Evolutionary conservation across 2,888 invertebrate genomes (phyloP).

Genomic region (Papilio gigon): DNA sequence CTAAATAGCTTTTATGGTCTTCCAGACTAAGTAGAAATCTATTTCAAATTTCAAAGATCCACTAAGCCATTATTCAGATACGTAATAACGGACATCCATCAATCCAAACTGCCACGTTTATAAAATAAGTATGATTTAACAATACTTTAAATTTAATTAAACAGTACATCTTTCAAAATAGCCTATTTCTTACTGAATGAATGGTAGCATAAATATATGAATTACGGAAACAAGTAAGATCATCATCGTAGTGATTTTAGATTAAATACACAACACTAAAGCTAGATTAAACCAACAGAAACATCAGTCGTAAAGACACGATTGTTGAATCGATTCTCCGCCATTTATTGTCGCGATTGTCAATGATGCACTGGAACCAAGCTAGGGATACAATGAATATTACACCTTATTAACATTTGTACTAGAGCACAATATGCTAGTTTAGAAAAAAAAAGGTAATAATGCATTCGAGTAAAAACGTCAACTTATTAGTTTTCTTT

Average conservation of each 20-base stretch:
- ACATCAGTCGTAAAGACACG: constrained; percentile 9
- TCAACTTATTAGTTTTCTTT: too few species aligned
- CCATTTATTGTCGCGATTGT: neutral
- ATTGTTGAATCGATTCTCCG: constrained; percentile 18
- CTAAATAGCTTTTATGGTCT: too few species aligned
- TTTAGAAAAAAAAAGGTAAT: too few species aligned
- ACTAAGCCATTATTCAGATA: too few species aligned
- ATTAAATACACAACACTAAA: neutral
- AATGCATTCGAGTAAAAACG: too few species aligned
- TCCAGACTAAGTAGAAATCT: too few species aligned
- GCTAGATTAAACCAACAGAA: constrained; percentile 17
- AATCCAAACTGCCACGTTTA: too few species aligned
- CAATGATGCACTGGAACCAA: neutral
- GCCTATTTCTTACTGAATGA: neutral
- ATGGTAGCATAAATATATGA: neutral
- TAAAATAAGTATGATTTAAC: too few species aligned
- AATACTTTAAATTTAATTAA: neutral
- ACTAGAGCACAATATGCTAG: neutral
- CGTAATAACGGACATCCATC: too few species aligned
- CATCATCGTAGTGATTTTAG: neutral
- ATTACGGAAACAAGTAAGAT: neutral
- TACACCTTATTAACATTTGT: neutral
- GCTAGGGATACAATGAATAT: neutral
- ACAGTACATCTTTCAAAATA: neutral
- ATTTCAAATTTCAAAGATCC: too few species aligned